Percentiles rank a stretch among this genome's conserved stretches.
phyloP scores from a whole-genome alignment of 2,113 vertebrate genomes.

The Lophius piscatorius region DNA sequence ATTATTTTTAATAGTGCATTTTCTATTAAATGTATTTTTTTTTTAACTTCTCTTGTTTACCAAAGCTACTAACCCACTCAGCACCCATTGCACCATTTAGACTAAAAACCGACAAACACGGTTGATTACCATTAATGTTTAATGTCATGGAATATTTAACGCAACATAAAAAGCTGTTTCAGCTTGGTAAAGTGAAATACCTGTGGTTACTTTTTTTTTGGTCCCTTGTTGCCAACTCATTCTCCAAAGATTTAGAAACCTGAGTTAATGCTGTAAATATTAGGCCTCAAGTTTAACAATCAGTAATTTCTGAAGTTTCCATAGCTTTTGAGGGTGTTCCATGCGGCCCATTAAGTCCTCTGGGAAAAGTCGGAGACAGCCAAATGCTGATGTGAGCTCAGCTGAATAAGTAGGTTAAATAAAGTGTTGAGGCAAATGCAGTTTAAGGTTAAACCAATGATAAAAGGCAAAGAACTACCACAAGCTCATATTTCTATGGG shows the following conservation, averaged over 20 bases:
- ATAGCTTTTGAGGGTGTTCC: conserved; percentile 4
- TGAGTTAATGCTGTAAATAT: conserved; percentile 45
- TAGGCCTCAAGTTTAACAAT: conserved; percentile 38
- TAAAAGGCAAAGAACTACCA: too few relatives aligned
- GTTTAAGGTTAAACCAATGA: too few relatives aligned
- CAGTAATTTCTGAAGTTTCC: conserved; percentile 39
- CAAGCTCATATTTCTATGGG: background rate
- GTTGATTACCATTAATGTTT: conserved; percentile 49
- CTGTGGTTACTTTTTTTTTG: conserved; percentile 36
- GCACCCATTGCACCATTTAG: conserved; percentile 18
- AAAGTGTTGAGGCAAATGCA: too few relatives aligned
- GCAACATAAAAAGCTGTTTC: conserved; percentile 60
- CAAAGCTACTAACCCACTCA: conserved; percentile 18
- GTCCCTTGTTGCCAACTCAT: conserved; percentile 51
- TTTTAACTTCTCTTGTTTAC: background rate
- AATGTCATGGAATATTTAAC: conserved; percentile 74
- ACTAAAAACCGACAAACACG: conserved; percentile 64
- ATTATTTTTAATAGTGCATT: background rate
- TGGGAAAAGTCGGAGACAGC: conserved; percentile 27
- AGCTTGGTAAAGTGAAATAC: conserved; percentile 45
- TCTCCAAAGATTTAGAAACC: conserved; percentile 52
- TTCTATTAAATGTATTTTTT: background rate
- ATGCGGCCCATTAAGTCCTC: conserved; percentile 5
- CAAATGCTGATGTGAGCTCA: conserved; percentile 11
- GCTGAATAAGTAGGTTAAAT: background rate